These are phyloP conservation scores for Caenorhabditis elegans DNA, from an alignment of 1,140 invertebrate species.

Conservation along the genomic window DNA sequence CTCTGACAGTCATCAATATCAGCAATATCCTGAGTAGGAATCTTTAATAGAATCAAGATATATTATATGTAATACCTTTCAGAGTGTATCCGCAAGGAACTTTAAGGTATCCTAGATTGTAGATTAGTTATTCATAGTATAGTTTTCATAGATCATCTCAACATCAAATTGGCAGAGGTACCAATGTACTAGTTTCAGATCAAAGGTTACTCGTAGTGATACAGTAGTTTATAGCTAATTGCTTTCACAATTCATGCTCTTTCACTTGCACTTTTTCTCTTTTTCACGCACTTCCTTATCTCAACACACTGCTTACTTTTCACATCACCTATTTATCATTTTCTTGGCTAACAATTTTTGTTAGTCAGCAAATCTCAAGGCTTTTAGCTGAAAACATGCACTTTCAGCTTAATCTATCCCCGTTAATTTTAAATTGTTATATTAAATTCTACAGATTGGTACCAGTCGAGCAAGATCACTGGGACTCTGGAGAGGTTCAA, in stretches of 20 bases:
- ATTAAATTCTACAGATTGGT: background rate
- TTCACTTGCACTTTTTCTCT: background rate
- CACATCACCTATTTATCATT: too few relatives aligned
- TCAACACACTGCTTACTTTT: background rate
- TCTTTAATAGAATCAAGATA: background rate
- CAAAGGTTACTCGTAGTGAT: background rate
- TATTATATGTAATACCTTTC: background rate
- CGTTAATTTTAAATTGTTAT: background rate
- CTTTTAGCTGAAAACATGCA: too few relatives aligned
- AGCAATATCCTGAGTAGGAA: background rate
- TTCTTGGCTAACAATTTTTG: too few relatives aligned
- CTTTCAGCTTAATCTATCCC: background rate
- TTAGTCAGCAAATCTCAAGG: too few relatives aligned
- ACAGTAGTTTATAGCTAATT: background rate
- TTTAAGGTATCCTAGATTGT: background rate
- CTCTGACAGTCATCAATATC: background rate
- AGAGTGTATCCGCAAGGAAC: slow-evolving; percentile 6
- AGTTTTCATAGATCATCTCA: background rate
- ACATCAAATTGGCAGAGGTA: background rate
- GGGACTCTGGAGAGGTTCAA: slow-evolving; percentile 67
- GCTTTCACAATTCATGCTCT: too few relatives aligned
- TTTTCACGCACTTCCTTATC: background rate
- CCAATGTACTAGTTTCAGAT: background rate
- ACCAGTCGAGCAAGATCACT: background rate
- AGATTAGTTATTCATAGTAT: background rate